These are phyloP conservation scores for Tholera decimalis DNA, from an alignment of 2,888 invertebrate species.

Conservation along the genomic window DNA sequence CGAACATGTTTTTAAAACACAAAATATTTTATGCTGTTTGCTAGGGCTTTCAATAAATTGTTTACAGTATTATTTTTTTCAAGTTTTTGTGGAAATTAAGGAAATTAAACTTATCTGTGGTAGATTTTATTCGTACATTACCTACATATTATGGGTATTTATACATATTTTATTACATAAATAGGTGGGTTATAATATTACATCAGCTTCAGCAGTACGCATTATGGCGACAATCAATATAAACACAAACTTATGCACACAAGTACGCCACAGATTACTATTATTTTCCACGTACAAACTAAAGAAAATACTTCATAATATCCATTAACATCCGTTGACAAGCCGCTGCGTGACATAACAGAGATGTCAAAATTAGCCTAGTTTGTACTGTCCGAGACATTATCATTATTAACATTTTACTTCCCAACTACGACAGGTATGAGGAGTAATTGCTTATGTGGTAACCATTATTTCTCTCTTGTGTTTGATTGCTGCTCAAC, in stretches of 20 bases:
- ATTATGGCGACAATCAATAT: neutral
- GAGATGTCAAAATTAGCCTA: slow-evolving; percentile 60
- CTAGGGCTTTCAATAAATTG: neutral
- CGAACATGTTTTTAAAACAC: neutral
- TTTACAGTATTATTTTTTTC: neutral
- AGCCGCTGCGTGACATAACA: slow-evolving; percentile 53
- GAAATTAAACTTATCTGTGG: neutral
- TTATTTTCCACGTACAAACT: neutral
- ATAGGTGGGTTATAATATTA: neutral
- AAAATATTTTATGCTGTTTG: too few relatives aligned
- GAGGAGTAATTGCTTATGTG: slow-evolving; percentile 53
- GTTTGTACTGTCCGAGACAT: slow-evolving; percentile 42
- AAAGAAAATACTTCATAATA: slow-evolving; percentile 14
- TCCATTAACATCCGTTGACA: slow-evolving; percentile 47
- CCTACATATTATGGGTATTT: too few relatives aligned
- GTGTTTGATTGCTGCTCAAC: slow-evolving; percentile 34
- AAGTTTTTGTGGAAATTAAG: too few relatives aligned
- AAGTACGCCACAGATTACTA: neutral
- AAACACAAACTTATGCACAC: neutral
- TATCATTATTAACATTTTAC: slow-evolving; percentile 51
- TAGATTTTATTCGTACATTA: too few relatives aligned
- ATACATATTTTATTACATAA: too few relatives aligned
- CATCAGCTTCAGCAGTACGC: neutral
- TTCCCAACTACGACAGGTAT: slow-evolving; percentile 24
- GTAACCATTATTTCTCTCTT: slow-evolving; percentile 50